Percentiles rank a stretch among this genome's conserved stretches.
Conservation (phyloP, 2,797 vertebrate species). For the Thalassophryne amazonica region DNA sequence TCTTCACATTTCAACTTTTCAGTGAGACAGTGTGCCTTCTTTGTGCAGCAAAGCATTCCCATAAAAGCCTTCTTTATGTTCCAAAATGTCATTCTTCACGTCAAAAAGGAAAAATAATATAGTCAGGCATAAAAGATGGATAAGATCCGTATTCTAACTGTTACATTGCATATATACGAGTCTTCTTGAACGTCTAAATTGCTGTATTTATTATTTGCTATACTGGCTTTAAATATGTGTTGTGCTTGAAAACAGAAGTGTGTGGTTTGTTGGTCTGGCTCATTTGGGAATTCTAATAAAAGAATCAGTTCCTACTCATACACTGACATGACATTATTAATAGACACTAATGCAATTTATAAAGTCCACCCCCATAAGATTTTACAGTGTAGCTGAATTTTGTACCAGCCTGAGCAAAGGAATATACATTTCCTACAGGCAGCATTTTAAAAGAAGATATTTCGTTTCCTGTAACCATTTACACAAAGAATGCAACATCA, state of each 20-base stretch:
- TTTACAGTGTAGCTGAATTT: constrained; percentile 23
- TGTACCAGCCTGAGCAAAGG: constrained; percentile 10
- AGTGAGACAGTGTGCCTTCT: constrained; percentile 61
- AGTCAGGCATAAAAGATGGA: constrained; percentile 10
- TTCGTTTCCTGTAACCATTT: not conserved
- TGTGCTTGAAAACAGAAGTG: too few relatives aligned
- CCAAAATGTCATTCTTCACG: constrained; percentile 50
- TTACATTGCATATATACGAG: constrained; percentile 7
- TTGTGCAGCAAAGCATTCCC: constrained; percentile 33
- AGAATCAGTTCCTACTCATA: constrained; percentile 17
- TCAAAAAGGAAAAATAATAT: constrained; percentile 39
- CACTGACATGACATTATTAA: constrained; percentile 29
- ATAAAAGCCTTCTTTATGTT: constrained; percentile 65
- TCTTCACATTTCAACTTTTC: constrained; percentile 72
- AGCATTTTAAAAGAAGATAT: not conserved
- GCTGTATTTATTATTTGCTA: not conserved
- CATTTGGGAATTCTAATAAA: constrained; percentile 24
- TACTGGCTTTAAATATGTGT: constrained; percentile 10
- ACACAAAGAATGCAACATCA: not conserved
- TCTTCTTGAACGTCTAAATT: not conserved
- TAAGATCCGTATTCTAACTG: constrained; percentile 5
- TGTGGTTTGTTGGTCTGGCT: too few relatives aligned
- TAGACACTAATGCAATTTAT: constrained; percentile 21
- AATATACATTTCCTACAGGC: constrained; percentile 18
- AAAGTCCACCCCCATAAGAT: constrained; percentile 5